Conservation (phyloP, 2,113 vertebrate genomes). For the Neolamprologus sp. region DNA sequence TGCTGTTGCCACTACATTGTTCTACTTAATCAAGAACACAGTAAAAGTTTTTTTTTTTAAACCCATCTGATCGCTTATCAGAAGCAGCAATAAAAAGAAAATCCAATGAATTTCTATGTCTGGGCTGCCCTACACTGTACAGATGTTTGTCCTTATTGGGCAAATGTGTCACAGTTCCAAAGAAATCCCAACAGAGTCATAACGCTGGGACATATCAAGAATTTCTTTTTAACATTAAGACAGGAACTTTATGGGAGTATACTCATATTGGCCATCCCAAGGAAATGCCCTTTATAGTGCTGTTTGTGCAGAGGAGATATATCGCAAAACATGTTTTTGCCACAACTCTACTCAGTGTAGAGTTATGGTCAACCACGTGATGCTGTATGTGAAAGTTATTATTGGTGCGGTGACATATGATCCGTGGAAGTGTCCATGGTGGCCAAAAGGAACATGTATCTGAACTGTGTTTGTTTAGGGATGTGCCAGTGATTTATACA, state of each 20-base stretch:
- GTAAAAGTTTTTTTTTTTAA: background rate
- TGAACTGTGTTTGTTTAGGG: background rate
- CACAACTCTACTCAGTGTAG: background rate
- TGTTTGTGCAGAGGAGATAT: background rate
- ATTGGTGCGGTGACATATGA: background rate
- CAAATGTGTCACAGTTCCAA: background rate
- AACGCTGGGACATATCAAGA: background rate
- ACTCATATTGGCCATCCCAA: background rate
- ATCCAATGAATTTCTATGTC: background rate
- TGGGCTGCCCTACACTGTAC: no score
- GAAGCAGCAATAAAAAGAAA: background rate
- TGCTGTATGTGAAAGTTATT: background rate
- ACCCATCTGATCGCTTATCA: background rate
- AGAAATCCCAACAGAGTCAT: constrained; percentile 11
- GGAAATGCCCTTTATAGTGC: background rate
- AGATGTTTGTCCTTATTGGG: background rate
- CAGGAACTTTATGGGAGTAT: background rate
- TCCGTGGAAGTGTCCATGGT: background rate
- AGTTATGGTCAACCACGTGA: background rate
- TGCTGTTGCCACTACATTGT: background rate
- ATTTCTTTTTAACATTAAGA: background rate
- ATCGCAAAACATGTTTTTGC: background rate
- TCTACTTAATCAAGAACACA: background rate
- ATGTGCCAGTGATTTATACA: background rate
- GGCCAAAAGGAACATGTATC: background rate